Conservation (phyloP, 1,140 invertebrate genomes). For the Drosophila pruinosa region DNA sequence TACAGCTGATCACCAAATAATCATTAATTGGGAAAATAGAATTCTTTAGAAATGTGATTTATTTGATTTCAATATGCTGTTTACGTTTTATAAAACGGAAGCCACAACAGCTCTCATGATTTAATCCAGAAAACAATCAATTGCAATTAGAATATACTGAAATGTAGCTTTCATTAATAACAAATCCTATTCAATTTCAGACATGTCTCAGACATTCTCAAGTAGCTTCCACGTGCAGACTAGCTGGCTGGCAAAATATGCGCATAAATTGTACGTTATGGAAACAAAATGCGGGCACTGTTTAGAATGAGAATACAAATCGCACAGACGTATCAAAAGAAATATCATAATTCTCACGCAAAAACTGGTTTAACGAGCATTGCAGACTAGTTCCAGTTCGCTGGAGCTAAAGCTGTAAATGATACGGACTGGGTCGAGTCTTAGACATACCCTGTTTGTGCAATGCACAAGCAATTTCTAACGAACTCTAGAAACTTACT, state of each 20-base stretch:
- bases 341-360: conserved; percentile 28
- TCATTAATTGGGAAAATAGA: too few relatives aligned
- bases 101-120: background rate
- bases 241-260: conserved; percentile 16
- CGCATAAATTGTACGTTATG: conserved; percentile 37
- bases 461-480: background rate
- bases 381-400: conserved; percentile 26
- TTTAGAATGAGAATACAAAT: conserved; percentile 4
- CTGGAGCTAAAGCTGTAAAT: background rate
- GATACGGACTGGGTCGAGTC: background rate
- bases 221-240: conserved; percentile 27
- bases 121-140: conserved; percentile 6
- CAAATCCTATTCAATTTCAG: conserved; percentile 23
- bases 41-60: background rate
- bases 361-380: conserved; percentile 36
- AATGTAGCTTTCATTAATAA: conserved; percentile 13
- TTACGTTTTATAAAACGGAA: background rate
- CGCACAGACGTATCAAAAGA: background rate
- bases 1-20: too few relatives aligned
- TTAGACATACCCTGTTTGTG: conserved; percentile 6
- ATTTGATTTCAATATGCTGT: background rate
- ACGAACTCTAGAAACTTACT: background rate
- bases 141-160: conserved; percentile 1
- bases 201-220: conserved; percentile 28
- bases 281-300: conserved; percentile 4